Evolutionary conservation across 1,140 invertebrate species (phyloP).

Genomic region (Leptestheria dahalacensis): DNA sequence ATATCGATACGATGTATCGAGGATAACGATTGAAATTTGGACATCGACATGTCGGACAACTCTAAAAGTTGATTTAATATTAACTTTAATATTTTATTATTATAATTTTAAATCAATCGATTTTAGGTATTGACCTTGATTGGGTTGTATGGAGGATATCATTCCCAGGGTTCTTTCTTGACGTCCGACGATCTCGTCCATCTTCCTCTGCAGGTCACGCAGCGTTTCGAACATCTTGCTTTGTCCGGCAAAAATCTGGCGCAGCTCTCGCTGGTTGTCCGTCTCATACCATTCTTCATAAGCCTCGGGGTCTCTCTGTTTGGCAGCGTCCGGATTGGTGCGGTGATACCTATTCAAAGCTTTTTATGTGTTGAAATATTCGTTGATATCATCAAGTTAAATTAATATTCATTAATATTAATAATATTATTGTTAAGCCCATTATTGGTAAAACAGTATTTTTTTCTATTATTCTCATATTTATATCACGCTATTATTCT

Average conservation of each 20-base stretch:
- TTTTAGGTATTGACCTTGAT: conserved; percentile 4
- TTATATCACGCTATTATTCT: no score
- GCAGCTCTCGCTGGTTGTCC: conserved; percentile 71
- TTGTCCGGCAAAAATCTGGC: conserved; percentile 85
- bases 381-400: background rate
- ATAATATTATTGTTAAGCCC: no score
- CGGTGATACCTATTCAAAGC: conserved; percentile 38
- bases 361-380: background rate
- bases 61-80: no score
- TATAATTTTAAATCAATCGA: no score
- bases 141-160: conserved; percentile 6
- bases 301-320: conserved; percentile 52
- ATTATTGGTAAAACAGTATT: no score
- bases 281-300: conserved; percentile 75
- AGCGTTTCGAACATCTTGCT: conserved; percentile 65
- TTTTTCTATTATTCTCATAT: no score
- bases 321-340: conserved; percentile 32
- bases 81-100: no score
- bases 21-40: no score
- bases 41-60: no score
- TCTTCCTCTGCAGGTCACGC: conserved; percentile 58
- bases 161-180: conserved; percentile 43
- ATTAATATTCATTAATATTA: no score
- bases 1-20: no score
- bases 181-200: conserved; percentile 76